Evolutionary conservation across 2,888 invertebrate species (phyloP).

Genomic region (Palloptera scutellata): DNA sequence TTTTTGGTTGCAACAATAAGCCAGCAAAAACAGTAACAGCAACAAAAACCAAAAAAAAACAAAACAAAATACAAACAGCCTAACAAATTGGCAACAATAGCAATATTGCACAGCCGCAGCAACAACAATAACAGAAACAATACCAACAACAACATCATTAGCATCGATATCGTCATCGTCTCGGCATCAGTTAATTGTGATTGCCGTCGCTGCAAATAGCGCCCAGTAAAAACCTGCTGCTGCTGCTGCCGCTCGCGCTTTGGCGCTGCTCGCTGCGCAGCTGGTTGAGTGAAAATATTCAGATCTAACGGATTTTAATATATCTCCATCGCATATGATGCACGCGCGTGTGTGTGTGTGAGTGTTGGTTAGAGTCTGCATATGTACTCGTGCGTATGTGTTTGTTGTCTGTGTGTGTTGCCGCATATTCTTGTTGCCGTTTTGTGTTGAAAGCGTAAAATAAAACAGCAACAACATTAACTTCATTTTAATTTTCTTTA

Average conservation of each 20-base stretch:
- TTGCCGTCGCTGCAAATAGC: no score
- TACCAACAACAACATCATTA: no score
- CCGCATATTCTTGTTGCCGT: neutral
- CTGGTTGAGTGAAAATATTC: no score
- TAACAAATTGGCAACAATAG: neutral
- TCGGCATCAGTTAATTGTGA: no score
- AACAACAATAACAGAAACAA: neutral
- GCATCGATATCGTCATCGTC: neutral
- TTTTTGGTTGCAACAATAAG: constrained; percentile 3
- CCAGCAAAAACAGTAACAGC: neutral
- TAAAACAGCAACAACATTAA: constrained; percentile 4
- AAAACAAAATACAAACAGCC: no score
- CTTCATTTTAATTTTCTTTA: constrained; percentile 3
- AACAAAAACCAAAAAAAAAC: neutral
- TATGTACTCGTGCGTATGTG: no score
- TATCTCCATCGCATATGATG: no score
- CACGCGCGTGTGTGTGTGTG: neutral
- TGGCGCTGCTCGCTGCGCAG: no score
- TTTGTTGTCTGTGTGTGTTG: no score
- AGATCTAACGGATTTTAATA: no score
- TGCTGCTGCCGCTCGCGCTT: no score
- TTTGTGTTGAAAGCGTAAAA: constrained; percentile 9
- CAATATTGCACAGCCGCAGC: neutral
- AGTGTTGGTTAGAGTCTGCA: neutral
- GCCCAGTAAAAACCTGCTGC: no score